Evolutionary conservation across 2,888 invertebrate genomes (phyloP), one percentile per base, ranked within the genome.

Genomic region (Ormyrus rosae): DNA sequence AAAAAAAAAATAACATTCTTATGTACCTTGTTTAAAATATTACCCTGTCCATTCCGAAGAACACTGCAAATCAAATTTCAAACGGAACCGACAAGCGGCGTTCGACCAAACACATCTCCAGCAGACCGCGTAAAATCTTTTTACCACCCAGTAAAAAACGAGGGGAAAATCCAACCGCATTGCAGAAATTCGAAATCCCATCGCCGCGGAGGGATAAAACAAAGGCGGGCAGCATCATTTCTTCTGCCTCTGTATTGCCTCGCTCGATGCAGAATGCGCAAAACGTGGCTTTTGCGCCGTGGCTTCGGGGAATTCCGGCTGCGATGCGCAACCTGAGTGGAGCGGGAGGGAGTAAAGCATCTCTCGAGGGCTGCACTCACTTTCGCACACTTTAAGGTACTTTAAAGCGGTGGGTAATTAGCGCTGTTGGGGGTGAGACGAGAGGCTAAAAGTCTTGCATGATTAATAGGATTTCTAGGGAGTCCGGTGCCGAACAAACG

Each of bases 321-420:
- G 10, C n/a, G 10, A n/a, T 11, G 61, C 9, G 11, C 34, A 63
- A 6, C 10, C 9, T 4, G 19, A 9, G 13, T 7, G 9, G 68
- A 10, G 19, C 45, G 11, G 9, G 53, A 34, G 19, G 0, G 19
- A 19, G 19, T 1, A 19, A 19, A 53, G 11, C 51, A 7, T 67
- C 7, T 19, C 11, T 45, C 71, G 71, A 60, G 45, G 11, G 19
- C 5, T 8, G 45, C n/a, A 45, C n/a, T 68, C 11, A 8, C 50
- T 19, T 48, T 45, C 19, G 2, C 19, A 19, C 19, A 19, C 19
- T 19, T 19, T 19, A 19, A 19, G 19, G 19, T 19, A 19, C 71
- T 72, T 72, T 63, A 45, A 51, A 63, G 71, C 11, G 60, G 6
- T 5, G 13, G 51, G 61, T 63, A 72, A 72, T 72, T 72, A 72